Base-by-base conservation (phyloP, 2,888 invertebrate species). In the Ernsta delagoae region DNA sequence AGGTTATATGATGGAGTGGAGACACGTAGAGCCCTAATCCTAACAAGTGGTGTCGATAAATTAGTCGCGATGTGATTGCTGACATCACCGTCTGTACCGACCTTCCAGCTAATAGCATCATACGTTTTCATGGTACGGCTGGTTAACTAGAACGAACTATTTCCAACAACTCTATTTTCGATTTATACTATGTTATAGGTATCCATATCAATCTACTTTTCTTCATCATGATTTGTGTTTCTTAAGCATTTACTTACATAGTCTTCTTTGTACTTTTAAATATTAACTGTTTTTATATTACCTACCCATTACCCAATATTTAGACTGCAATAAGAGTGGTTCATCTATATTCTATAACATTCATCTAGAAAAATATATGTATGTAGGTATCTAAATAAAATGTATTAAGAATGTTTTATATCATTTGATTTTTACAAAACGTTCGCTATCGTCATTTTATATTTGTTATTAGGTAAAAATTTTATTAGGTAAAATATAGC, bases 61-160 rank as follows among this genome's bases (percentile, higher is more conserved):
- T 90, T 86, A 86, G 83, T 77, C 77, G 75, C 79, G 77, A 80
- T 82, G 82, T 82, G 85, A 86, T 87, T 82, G 88, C 87, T 92
- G 91, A 92, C 90, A 90, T 91, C 91, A 90, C 77, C 86, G 85
- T 83, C 84, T 85, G 80, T 76, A 75, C 60, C 45, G 75, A 84
- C 89, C 89, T 90, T 89, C 87, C 80, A 79, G 77, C 82, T 88
- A 88, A 90, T 88, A 81, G 86, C 83, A 82, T 79, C 83, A 83
- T 85, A 83, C 83, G 81, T 85, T 83, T 83, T 83, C 83, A 86
- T 84, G 80, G 82, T 80, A 84, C 82, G 79, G 79, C 75, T 39
- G 78, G 74, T 71, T 74, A 79, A 80, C 78, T 85, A 80, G 81
- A 82, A 81, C 86, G 82, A 80, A 80, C 77, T 81, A 81, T 81